Conservation (phyloP, 2,888 invertebrate genomes). For the Drosophila helvetica region DNA sequence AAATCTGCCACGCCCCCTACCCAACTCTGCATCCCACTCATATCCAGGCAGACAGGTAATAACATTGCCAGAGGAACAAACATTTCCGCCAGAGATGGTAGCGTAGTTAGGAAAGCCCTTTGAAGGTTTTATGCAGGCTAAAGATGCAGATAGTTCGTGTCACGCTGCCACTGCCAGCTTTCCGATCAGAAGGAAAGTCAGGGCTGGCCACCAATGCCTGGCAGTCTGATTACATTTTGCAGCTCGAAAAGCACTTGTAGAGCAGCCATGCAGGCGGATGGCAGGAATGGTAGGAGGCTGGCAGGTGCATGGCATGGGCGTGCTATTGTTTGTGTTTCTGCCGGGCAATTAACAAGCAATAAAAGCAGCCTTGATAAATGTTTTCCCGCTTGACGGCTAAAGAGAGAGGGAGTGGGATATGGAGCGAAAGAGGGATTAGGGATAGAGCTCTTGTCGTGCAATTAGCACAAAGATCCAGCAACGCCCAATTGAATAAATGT, state of each 20-base stretch:
- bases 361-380: slow-evolving; percentile 68
- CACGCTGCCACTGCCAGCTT: slow-evolving; percentile 21
- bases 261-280: slow-evolving; percentile 16
- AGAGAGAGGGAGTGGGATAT: no score
- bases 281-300: slow-evolving; percentile 4
- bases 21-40: slow-evolving; percentile 4
- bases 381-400: slow-evolving; percentile 64
- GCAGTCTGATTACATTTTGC: slow-evolving; percentile 62
- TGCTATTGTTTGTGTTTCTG: slow-evolving; percentile 57
- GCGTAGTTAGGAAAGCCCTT: slow-evolving; percentile 38
- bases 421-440: slow-evolving; percentile 20
- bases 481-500: slow-evolving; percentile 65
- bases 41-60: slow-evolving; percentile 56
- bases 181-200: slow-evolving; percentile 13
- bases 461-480: slow-evolving; percentile 68
- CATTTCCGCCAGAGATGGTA: slow-evolving; percentile 50
- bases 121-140: neutral
- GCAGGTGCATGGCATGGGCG: slow-evolving; percentile 66
- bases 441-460: slow-evolving; percentile 36
- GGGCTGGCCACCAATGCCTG: slow-evolving; percentile 58
- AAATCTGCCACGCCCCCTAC: slow-evolving; percentile 67
- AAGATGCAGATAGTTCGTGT: slow-evolving; percentile 10
- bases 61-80: slow-evolving; percentile 50
- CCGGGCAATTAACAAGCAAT: slow-evolving; percentile 76
- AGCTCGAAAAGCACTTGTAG: slow-evolving; percentile 27